These are phyloP conservation scores for Trichopria drosophilae DNA, from an alignment of 2,888 invertebrate species.

Conservation along the genomic window DNA sequence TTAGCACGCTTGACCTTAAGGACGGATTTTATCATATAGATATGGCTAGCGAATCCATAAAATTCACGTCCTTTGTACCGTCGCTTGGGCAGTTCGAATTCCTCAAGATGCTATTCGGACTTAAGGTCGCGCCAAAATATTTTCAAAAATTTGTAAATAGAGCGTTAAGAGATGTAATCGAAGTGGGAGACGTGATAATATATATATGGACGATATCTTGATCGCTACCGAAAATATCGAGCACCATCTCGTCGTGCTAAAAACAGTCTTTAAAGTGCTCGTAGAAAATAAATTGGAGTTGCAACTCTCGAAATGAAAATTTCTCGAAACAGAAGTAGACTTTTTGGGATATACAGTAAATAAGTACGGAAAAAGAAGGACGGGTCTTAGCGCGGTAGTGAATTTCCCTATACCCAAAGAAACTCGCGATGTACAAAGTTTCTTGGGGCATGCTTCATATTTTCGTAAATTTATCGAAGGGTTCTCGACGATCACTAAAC, in stretches of 20 bases:
- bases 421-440: constrained; percentile 36
- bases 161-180: no score
- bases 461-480: constrained; percentile 40
- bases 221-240: constrained; percentile 26
- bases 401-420: constrained; percentile 37
- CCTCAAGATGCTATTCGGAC: constrained; percentile 23
- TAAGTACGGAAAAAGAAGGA: constrained; percentile 32
- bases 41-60: constrained; percentile 7
- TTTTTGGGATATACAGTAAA: constrained; percentile 38
- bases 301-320: constrained; percentile 34
- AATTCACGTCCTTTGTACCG: constrained; percentile 10
- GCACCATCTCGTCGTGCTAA: constrained; percentile 14
- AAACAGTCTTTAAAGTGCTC: constrained; percentile 13
- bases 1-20: constrained; percentile 2
- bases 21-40: constrained; percentile 13
- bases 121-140: constrained; percentile 24
- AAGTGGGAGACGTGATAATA: no score
- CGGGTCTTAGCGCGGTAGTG: constrained; percentile 32
- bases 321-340: constrained; percentile 31
- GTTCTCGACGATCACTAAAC: constrained; percentile 40
- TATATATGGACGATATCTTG: constrained; percentile 30
- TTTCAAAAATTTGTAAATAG: no score
- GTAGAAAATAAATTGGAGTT: constrained; percentile 22
- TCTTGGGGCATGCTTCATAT: constrained; percentile 40
- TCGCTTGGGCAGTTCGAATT: constrained; percentile 19